Evolutionary conservation across 2,113 vertebrate genomes (phyloP).

Genomic region (Sorex araneus): DNA sequence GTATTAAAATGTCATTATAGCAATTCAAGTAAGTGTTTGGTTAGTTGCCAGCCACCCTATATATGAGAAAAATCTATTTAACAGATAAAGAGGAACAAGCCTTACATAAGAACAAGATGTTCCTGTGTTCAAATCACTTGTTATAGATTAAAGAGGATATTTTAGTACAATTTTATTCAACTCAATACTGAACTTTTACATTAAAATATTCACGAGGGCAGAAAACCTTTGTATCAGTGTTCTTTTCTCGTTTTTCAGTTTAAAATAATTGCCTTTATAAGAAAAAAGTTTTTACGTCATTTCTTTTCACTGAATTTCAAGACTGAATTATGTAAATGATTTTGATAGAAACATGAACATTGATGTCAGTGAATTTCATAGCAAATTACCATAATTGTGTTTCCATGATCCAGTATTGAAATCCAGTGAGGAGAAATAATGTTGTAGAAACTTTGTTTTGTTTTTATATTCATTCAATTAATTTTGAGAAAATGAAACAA

Average conservation of each 20-base stretch:
- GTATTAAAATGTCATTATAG: conserved; percentile 59
- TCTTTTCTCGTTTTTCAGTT: conserved; percentile 34
- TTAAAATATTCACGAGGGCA: conserved; percentile 57
- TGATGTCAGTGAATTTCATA: conserved; percentile 1
- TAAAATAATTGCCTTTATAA: conserved; percentile 14
- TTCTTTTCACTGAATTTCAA: conserved; percentile 9
- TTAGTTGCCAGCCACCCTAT: not conserved
- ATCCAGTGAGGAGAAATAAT: not conserved
- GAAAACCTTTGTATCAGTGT: not conserved
- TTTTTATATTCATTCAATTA: conserved; percentile 17
- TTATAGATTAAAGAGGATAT: conserved; percentile 31
- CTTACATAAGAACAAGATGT: conserved; percentile 38
- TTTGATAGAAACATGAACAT: not conserved
- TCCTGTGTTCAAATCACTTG: conserved; percentile 32
- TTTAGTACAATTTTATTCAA: conserved; percentile 27
- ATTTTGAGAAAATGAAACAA: not conserved
- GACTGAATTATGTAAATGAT: conserved; percentile 2
- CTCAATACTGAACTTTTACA: not conserved
- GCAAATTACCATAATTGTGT: not conserved
- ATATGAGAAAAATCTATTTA: conserved; percentile 37
- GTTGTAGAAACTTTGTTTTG: not conserved
- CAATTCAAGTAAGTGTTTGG: conserved; percentile 46
- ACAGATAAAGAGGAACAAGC: not conserved
- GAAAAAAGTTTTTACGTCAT: not conserved
- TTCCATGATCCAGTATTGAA: conserved; percentile 32